These are phyloP conservation scores for Gymnodraco acuticeps DNA, from an alignment of 2,797 vertebrate genomes.

Conservation along the genomic window DNA sequence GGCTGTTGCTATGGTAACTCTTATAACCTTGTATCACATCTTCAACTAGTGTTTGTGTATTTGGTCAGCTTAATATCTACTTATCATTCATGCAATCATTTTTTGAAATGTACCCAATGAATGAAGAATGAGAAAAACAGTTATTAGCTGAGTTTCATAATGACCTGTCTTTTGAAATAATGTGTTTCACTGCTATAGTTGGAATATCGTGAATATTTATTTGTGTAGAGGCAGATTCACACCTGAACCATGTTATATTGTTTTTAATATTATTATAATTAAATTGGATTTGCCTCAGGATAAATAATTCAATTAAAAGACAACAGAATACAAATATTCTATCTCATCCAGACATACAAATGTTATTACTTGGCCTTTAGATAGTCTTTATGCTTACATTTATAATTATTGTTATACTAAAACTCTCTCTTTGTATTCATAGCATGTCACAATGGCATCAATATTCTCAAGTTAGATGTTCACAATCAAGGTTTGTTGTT, in stretches of 20 bases:
- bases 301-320: constrained; percentile 71
- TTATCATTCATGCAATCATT: constrained; percentile 36
- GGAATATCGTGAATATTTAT: constrained; percentile 24
- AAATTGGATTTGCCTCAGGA: constrained; percentile 68
- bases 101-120: constrained; percentile 29
- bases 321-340: constrained; percentile 63
- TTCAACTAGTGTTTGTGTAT: constrained; percentile 20
- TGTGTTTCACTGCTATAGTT: constrained; percentile 11
- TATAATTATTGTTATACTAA: constrained; percentile 13
- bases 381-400: constrained; percentile 22
- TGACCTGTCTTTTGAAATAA: constrained; percentile 20
- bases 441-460: not conserved
- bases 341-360: constrained; percentile 43
- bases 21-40: constrained; percentile 11
- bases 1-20: constrained; percentile 44
- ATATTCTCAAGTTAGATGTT: not conserved
- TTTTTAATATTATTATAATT: constrained; percentile 55
- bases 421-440: not conserved
- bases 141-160: constrained; percentile 16
- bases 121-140: constrained; percentile 25
- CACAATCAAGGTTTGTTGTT: not conserved
- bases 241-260: constrained; percentile 56
- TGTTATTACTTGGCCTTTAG: constrained; percentile 43
- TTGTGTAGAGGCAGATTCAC: constrained; percentile 51
- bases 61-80: constrained; percentile 32